Base-by-base conservation (phyloP, 2,888 invertebrate genomes). In the Hesperia comma region DNA sequence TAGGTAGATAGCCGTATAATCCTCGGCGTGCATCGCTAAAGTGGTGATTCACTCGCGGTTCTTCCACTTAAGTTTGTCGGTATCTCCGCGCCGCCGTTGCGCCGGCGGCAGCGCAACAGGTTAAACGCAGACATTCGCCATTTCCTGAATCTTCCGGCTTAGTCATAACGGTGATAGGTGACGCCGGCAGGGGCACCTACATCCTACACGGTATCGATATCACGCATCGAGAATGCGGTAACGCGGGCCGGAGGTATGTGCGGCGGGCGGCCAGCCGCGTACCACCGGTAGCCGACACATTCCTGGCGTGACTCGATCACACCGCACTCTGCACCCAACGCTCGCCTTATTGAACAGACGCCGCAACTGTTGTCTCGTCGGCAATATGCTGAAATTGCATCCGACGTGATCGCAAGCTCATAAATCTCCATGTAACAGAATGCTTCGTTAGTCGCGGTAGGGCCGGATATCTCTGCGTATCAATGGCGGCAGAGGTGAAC, bases 261-360 rank as follows among this genome's bases (percentile, higher is more conserved):
- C 77, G 78, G 77, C 73, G 68, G 72, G 72, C 78, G 78, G 77
- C 73, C 68, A 72, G 72, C 78, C 78, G 72, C 77, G 77, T 73
- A 73, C 71, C 73, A 69, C 70, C 69, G 73, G 75, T 72, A 71
- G 71, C 72, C 73, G 57, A 68, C 63, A 68, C 70, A 83, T 84
- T 82, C 82, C 82, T 69, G 71, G 76, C 80, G 79, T 64, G 43
- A 41, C 76, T 75, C 75, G 74, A 74, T 76, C 76, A 72, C 74
- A 77, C 75, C 75, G 71, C 79, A 72, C 79, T 79, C 78, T 79
- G 54, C 46, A 33, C 40, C 32, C 61, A 40, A 26, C 46, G 57
- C 53, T n/a, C 43, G 21, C 51, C 37, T 40, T 53, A 57, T 19
- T 43, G 51, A 26, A 60, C 37, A 1, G 21, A 67, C 55, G 60